Percentiles rank a stretch among this genome's conserved stretches.
phyloP scores from a whole-genome alignment of 1,140 invertebrate genomes.

The Bombus vancouverensis region DNA sequence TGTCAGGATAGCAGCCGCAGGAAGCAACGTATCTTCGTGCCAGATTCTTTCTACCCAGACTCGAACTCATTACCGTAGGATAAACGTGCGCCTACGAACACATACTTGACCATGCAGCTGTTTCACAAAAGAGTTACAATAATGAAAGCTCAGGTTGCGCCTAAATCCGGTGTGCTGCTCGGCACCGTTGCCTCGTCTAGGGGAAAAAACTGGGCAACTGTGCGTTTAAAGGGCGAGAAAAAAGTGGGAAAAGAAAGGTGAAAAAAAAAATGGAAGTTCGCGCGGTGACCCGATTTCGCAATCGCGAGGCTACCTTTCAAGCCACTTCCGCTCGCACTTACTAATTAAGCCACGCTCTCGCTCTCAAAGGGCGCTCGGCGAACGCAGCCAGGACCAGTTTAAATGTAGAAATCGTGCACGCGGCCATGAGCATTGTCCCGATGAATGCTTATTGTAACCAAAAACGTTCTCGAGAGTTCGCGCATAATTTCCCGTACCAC shows the following conservation, averaged over 20 bases:
- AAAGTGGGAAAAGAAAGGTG: neutral
- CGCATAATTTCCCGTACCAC: slow-evolving; percentile 42
- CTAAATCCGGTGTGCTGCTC: neutral
- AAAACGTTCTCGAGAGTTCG: slow-evolving; percentile 38
- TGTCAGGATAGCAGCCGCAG: neutral
- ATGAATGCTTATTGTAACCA: slow-evolving; percentile 53
- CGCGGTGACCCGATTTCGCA: slow-evolving; percentile 19
- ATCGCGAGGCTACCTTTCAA: neutral
- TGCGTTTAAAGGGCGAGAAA: neutral
- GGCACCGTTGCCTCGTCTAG: neutral
- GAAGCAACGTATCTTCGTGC: neutral
- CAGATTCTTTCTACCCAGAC: neutral
- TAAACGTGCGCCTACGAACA: neutral
- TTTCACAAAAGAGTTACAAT: neutral
- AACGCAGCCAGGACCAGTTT: neutral
- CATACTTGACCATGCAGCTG: neutral
- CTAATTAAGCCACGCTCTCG: slow-evolving; percentile 38
- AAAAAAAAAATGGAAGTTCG: neutral
- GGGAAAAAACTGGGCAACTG: neutral
- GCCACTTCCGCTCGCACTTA: slow-evolving; percentile 19
- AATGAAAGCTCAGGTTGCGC: neutral
- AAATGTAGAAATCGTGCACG: slow-evolving; percentile 24
- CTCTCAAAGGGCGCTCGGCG: neutral
- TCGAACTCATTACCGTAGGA: neutral
- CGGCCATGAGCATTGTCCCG: slow-evolving; percentile 36